These are phyloP conservation scores for Cherax destructor DNA, from an alignment of 1,140 invertebrate genomes.

Conservation along the genomic window DNA sequence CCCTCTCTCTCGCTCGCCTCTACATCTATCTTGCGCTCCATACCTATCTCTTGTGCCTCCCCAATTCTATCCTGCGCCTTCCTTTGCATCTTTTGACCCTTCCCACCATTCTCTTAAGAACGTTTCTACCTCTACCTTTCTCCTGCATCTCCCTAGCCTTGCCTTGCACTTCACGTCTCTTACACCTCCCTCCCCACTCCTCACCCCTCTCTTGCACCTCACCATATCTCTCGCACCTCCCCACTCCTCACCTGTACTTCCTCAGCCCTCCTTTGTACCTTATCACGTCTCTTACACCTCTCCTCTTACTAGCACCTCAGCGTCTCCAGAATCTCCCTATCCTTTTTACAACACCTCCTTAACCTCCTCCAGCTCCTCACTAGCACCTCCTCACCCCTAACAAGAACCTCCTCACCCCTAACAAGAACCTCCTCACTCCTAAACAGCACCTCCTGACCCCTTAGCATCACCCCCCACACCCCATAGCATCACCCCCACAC, in stretches of 20 bases:
- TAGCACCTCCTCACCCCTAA: neutral
- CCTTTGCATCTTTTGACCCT: neutral
- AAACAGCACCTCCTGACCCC: neutral
- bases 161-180: neutral
- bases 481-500: neutral
- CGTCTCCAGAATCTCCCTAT: neutral
- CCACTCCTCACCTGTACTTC: neutral
- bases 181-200: slow-evolving; percentile 1
- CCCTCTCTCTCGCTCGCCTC: neutral
- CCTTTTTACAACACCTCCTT: neutral
- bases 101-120: neutral
- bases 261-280: neutral
- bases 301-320: neutral
- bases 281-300: neutral
- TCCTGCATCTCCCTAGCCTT: neutral
- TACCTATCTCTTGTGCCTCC: neutral
- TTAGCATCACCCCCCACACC: neutral
- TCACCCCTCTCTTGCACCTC: neutral
- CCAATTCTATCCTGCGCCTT: neutral
- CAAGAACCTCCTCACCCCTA: neutral
- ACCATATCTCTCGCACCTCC: no score
- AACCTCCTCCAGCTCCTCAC: neutral
- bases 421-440: neutral
- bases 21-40: neutral
- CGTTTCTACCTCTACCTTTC: neutral